These are phyloP conservation scores for Liparis tanakae DNA, from an alignment of 2,797 vertebrate genomes.

Conservation along the genomic window DNA sequence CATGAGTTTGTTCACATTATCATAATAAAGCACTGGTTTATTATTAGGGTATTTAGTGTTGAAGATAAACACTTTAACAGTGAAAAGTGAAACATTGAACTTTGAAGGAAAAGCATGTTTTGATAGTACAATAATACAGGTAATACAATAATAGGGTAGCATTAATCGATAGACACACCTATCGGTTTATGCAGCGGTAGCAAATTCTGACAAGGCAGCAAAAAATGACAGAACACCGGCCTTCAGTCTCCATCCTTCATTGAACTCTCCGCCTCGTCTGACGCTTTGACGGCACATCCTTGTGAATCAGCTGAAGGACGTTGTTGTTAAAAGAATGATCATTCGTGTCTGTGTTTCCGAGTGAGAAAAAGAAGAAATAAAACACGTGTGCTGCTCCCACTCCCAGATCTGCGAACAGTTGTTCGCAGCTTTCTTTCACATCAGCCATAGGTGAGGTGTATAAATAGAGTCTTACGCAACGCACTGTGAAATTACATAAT, in stretches of 20 bases:
- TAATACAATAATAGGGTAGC: too few relatives aligned
- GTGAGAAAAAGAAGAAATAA: not conserved
- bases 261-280: not conserved
- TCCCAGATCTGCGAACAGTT: constrained; percentile 28
- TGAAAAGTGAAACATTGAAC: too few relatives aligned
- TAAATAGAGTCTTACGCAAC: constrained; percentile 70
- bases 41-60: too few relatives aligned
- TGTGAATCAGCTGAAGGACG: constrained; percentile 27
- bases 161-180: too few relatives aligned
- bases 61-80: too few relatives aligned
- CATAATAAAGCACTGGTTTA: too few relatives aligned
- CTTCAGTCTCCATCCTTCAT: not conserved
- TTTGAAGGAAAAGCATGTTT: too few relatives aligned
- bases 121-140: too few relatives aligned
- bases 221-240: too few relatives aligned
- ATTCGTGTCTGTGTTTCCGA: not conserved
- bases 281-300: constrained; percentile 19
- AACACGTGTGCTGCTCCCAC: constrained; percentile 13
- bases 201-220: too few relatives aligned
- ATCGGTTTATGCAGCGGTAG: too few relatives aligned
- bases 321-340: not conserved
- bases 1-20: too few relatives aligned
- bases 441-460: constrained; percentile 56
- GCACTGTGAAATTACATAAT: constrained; percentile 58
- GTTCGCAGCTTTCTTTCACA: constrained; percentile 46